phyloP scores from a whole-genome alignment of 2,888 invertebrate species.

The Diaphora mendica region DNA sequence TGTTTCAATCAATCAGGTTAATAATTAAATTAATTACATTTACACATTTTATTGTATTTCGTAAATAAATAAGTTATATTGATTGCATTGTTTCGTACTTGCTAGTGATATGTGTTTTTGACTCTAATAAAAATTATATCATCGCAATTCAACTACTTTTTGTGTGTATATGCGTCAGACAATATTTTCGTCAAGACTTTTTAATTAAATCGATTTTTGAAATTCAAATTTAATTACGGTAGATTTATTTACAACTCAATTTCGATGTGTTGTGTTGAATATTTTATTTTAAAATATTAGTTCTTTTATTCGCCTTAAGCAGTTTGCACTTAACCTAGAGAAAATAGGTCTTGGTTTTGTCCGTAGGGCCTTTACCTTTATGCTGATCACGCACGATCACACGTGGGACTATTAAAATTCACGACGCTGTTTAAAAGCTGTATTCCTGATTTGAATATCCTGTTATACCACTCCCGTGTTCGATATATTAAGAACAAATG shows the following conservation, averaged over 20 bases:
- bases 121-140: no score
- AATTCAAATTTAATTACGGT: background rate
- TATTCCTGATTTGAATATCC: constrained; percentile 46
- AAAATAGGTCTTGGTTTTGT: constrained; percentile 49
- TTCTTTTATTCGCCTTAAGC: background rate
- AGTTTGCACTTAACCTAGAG: constrained; percentile 16
- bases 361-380: constrained; percentile 21
- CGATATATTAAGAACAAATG: constrained; percentile 12
- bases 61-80: background rate
- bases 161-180: background rate
- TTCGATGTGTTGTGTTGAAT: background rate
- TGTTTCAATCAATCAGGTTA: background rate
- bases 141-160: no score
- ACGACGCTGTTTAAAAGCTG: constrained; percentile 36
- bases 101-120: background rate
- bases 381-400: constrained; percentile 26
- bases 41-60: no score
- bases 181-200: background rate
- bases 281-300: no score
- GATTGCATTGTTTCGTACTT: background rate
- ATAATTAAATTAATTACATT: background rate
- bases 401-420: constrained; percentile 51
- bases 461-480: constrained; percentile 24
- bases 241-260: background rate
- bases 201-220: background rate